A percentile compares a stretch with the other conserved stretches of the same genome.
phyloP scores from a whole-genome alignment of 2,888 invertebrate genomes.

The Acrobasis consociella region DNA sequence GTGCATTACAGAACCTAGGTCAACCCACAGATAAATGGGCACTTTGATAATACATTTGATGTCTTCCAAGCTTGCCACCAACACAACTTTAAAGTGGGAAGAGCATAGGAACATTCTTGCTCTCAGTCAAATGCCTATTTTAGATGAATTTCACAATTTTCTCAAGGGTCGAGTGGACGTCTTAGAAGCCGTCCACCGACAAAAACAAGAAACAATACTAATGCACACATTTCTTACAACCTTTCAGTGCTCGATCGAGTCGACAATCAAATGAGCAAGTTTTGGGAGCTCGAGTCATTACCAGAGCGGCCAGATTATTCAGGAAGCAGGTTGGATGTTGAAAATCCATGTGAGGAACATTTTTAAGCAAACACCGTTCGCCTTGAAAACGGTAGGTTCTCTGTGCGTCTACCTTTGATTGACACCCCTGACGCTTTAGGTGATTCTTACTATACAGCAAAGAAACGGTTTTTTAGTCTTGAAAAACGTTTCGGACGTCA shows the following conservation, averaged over 20 bases:
- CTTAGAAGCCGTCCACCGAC: too few relatives aligned
- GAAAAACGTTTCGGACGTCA: neutral
- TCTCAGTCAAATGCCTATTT: too few relatives aligned
- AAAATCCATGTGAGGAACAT: constrained; percentile 1
- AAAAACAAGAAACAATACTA: too few relatives aligned
- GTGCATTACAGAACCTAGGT: too few relatives aligned
- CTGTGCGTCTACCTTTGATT: neutral
- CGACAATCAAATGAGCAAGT: neutral
- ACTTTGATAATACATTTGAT: too few relatives aligned
- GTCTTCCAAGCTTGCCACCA: too few relatives aligned
- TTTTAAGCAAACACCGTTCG: neutral
- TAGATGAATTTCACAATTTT: too few relatives aligned
- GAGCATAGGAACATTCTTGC: too few relatives aligned
- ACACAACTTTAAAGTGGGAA: too few relatives aligned
- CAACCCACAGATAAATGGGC: too few relatives aligned
- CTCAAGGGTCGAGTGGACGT: too few relatives aligned
- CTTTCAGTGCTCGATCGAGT: neutral
- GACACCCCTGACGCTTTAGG: constrained; percentile 1
- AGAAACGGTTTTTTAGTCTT: constrained; percentile 2
- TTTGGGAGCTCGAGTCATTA: neutral
- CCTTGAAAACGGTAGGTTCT: neutral
- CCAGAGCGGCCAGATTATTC: neutral
- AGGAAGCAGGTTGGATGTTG: neutral
- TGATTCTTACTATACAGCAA: neutral
- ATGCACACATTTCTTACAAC: too few relatives aligned